Percentiles rank a stretch among this genome's conserved stretches.
Evolutionary conservation across 2,888 invertebrate species (phyloP).

Genomic region (Tenthredo notha): DNA sequence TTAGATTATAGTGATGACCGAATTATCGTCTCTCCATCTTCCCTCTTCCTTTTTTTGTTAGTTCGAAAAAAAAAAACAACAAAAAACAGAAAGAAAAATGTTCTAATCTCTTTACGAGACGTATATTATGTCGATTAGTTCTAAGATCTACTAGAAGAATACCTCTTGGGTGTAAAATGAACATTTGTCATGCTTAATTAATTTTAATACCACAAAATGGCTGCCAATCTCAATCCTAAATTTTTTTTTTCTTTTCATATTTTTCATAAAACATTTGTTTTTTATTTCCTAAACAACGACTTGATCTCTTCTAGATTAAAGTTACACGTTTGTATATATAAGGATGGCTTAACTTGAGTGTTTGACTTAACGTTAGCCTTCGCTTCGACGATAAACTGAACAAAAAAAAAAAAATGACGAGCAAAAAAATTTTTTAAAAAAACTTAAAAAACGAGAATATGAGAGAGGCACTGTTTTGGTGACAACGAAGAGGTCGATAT

Average conservation of each 20-base stretch:
- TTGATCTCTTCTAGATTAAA: not conserved
- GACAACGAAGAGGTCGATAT: conserved; percentile 30
- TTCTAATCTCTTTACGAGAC: not conserved
- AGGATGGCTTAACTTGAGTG: not conserved
- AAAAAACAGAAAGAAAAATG: too few relatives aligned
- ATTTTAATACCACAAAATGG: not conserved
- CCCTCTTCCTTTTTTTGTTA: not conserved
- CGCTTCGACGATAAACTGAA: not conserved
- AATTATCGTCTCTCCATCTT: not conserved
- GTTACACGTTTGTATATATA: not conserved
- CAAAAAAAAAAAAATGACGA: conserved; percentile 37
- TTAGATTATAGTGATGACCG: not conserved
- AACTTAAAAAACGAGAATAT: not conserved
- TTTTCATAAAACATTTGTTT: not conserved
- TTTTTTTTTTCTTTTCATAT: not conserved
- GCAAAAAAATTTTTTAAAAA: not conserved
- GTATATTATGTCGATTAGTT: not conserved
- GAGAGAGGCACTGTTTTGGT: conserved; percentile 33
- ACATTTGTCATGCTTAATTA: not conserved
- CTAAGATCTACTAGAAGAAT: too few relatives aligned
- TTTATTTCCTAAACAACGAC: not conserved
- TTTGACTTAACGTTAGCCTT: not conserved
- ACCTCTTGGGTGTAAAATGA: not conserved
- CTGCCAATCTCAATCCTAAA: not conserved
- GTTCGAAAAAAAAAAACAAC: not conserved